phyloP scores from a whole-genome alignment of 1,140 invertebrate genomes.

The Myzus persicae region DNA sequence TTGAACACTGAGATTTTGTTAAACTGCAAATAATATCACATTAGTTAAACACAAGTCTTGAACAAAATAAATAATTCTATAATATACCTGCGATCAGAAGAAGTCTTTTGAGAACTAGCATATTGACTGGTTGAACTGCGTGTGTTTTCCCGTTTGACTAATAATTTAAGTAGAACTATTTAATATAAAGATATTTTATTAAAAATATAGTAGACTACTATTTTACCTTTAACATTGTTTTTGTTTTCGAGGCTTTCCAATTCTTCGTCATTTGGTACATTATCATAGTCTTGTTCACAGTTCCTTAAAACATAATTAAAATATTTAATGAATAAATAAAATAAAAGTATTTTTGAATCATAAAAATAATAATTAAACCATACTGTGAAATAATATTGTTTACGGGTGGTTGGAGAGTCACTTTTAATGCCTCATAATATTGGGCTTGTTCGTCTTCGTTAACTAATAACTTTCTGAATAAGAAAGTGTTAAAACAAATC shows the following conservation, averaged over 20 bases:
- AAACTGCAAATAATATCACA: conserved; percentile 32
- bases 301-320: conserved; percentile 6
- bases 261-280: conserved; percentile 1
- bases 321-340: neutral
- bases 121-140: conserved; percentile 28
- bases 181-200: neutral
- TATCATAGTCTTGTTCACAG: neutral
- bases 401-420: conserved; percentile 18
- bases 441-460: conserved; percentile 42
- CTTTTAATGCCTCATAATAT: conserved; percentile 40
- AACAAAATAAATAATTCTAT: neutral
- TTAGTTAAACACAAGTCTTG: neutral
- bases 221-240: conserved; percentile 22
- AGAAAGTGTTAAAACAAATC: conserved; percentile 40
- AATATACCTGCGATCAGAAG: conserved; percentile 45
- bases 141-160: neutral
- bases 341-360: conserved; percentile 7
- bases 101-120: conserved; percentile 18
- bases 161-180: neutral
- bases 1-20: conserved; percentile 44
- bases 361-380: neutral
- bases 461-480: neutral
- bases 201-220: neutral
- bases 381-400: conserved; percentile 8
- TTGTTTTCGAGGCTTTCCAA: conserved; percentile 19